A percentile compares a stretch with the other conserved stretches of the same genome.
Conservation (phyloP, 2,113 vertebrate genomes). For the Seriola quinqueradiata region DNA sequence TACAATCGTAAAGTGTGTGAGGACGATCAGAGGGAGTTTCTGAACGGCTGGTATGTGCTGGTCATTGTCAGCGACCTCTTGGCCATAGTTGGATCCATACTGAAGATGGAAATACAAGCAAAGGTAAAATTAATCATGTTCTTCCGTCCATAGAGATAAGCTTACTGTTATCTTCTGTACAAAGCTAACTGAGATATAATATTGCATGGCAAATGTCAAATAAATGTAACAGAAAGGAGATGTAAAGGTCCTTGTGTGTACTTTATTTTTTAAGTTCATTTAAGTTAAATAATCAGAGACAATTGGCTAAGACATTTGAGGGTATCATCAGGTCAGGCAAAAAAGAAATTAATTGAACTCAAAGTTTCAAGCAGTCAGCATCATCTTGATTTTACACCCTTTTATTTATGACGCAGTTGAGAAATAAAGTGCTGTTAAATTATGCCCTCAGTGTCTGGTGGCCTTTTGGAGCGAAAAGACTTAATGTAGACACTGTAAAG, state of each 20-base stretch:
- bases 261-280: background rate
- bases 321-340: background rate
- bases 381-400: background rate
- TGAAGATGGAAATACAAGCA: constrained; percentile 98
- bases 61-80: constrained; percentile 93
- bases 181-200: background rate
- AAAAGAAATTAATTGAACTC: background rate
- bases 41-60: constrained; percentile 96
- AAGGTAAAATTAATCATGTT: constrained; percentile 84
- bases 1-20: constrained; percentile 87
- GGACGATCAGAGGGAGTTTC: constrained; percentile 89
- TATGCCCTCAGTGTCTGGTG: background rate
- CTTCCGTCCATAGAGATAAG: background rate
- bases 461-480: constrained; percentile 43
- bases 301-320: background rate
- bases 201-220: background rate
- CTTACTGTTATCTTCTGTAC: background rate
- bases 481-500: background rate
- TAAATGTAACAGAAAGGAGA: background rate
- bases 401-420: background rate
- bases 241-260: background rate
- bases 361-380: background rate
- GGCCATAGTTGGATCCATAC: constrained; percentile 92
- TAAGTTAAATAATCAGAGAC: background rate
- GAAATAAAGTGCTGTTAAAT: background rate